These are phyloP conservation scores for Babyrousa celebensis DNA, from an alignment of 2,797 vertebrate species.

Conservation along the genomic window DNA sequence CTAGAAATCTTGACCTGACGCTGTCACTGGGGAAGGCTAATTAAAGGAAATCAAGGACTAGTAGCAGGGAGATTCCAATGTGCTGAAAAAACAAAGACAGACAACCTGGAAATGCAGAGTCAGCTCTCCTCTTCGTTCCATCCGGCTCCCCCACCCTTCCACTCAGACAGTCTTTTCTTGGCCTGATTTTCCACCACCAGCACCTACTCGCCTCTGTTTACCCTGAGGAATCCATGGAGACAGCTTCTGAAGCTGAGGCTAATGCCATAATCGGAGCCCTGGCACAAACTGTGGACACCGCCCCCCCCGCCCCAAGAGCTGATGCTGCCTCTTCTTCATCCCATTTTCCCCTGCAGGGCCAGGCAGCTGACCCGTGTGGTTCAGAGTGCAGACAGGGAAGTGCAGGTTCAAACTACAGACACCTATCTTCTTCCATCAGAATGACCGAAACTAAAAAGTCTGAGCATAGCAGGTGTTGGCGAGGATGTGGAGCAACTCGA, in stretches of 20 bases:
- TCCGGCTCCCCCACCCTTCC: neutral
- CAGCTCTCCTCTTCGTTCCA: neutral
- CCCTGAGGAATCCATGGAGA: neutral
- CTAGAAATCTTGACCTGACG: constrained; percentile 55
- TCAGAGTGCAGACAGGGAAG: neutral
- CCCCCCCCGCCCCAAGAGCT: neutral
- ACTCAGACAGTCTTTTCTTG: neutral
- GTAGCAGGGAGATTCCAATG: constrained; percentile 64
- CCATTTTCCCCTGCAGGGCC: neutral
- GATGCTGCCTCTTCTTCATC: neutral
- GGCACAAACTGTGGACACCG: neutral
- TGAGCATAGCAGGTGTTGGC: neutral
- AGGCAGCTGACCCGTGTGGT: neutral
- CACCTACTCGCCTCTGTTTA: neutral
- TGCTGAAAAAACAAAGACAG: constrained; percentile 57
- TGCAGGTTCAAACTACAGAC: neutral
- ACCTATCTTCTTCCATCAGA: neutral
- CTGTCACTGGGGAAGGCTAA: constrained; percentile 56
- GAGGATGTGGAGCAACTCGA: neutral
- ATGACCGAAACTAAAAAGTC: neutral
- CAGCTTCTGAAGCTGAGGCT: neutral
- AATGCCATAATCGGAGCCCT: neutral
- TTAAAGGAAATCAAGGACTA: constrained; percentile 76
- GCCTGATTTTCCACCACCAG: neutral
- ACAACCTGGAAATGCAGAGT: constrained; percentile 13